These are phyloP conservation scores for Neogale vison DNA, from an alignment of 2,113 vertebrate genomes.

Conservation along the genomic window DNA sequence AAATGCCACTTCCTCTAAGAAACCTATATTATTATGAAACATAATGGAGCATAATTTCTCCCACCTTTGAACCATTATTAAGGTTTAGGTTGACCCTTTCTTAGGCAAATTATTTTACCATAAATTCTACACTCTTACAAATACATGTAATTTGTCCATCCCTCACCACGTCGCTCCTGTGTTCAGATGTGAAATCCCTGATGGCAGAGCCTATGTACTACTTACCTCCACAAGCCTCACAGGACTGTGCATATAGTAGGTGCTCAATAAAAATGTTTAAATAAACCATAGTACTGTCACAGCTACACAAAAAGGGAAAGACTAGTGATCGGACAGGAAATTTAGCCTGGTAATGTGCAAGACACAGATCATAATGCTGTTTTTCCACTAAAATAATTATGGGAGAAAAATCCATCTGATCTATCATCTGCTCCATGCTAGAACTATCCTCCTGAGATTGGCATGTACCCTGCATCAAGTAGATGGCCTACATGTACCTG, in stretches of 20 bases:
- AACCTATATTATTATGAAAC: not conserved
- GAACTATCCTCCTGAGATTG: not conserved
- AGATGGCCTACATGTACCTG: not conserved
- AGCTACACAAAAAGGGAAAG: not conserved
- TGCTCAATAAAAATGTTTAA: constrained; percentile 39
- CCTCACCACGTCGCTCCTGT: not conserved
- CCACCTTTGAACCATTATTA: not conserved
- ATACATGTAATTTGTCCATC: not conserved
- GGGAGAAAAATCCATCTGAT: not conserved
- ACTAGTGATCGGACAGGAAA: not conserved
- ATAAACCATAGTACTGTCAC: constrained; percentile 9
- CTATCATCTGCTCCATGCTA: not conserved
- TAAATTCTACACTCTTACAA: not conserved
- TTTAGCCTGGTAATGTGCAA: not conserved
- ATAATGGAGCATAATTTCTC: not conserved
- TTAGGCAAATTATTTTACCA: not conserved
- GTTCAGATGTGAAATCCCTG: not conserved
- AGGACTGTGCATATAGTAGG: not conserved
- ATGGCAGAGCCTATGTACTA: not conserved
- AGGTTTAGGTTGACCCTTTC: not conserved
- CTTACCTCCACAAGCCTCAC: constrained; percentile 1
- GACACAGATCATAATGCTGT: not conserved
- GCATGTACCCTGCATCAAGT: not conserved
- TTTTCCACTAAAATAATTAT: not conserved
- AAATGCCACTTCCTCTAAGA: constrained; percentile 2